These are phyloP conservation scores for Parnassius apollo DNA, from an alignment of 2,888 invertebrate genomes.

Conservation along the genomic window DNA sequence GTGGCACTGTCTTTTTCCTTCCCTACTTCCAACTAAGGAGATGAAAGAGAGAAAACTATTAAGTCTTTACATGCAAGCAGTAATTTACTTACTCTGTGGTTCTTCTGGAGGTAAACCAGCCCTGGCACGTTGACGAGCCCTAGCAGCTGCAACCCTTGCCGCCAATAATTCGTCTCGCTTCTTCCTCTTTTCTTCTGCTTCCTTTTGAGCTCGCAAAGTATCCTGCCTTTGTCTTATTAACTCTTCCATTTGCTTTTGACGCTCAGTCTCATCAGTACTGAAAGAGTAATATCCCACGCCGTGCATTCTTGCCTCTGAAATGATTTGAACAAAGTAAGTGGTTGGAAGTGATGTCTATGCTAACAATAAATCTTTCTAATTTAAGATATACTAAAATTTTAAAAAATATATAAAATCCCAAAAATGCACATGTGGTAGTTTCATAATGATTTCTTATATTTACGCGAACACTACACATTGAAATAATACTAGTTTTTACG, in stretches of 20 bases:
- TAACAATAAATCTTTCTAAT: too few species aligned
- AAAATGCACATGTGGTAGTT: too few species aligned
- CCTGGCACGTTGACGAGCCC: constrained; percentile 86
- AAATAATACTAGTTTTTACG: too few species aligned
- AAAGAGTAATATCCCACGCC: constrained; percentile 96
- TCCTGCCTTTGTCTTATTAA: constrained; percentile 86
- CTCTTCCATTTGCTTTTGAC: constrained; percentile 90
- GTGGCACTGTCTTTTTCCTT: too few species aligned
- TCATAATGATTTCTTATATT: too few species aligned
- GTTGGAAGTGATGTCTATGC: too few species aligned
- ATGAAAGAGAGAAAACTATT: too few species aligned
- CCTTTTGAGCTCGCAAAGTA: constrained; percentile 85
- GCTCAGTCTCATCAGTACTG: constrained; percentile 90
- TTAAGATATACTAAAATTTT: too few species aligned
- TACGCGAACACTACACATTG: too few species aligned
- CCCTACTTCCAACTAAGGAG: too few species aligned
- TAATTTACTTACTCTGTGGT: constrained; percentile 59
- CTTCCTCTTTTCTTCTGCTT: constrained; percentile 81
- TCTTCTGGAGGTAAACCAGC: constrained; percentile 87
- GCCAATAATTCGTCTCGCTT: constrained; percentile 85
- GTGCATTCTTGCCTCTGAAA: constrained; percentile 92
- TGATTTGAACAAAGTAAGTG: neutral
- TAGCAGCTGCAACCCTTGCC: constrained; percentile 86
- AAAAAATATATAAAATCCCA: too few species aligned
- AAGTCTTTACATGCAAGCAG: too few species aligned